phyloP scores from a whole-genome alignment of 2,888 invertebrate species.

The Pogonocherus hispidulus region DNA sequence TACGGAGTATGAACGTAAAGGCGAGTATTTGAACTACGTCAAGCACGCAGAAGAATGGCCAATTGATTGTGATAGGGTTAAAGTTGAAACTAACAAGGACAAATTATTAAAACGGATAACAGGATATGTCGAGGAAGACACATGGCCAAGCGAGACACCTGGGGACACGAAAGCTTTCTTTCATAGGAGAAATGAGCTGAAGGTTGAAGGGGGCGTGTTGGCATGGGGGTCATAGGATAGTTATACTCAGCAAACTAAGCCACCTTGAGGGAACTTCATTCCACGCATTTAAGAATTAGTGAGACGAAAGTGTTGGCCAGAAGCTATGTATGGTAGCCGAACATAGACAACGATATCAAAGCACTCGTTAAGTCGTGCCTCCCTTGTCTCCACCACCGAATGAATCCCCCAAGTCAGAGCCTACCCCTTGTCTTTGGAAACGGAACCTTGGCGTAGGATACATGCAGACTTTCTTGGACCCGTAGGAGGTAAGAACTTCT shows the following conservation, averaged over 20 bases:
- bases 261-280: not conserved
- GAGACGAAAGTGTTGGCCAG: not conserved
- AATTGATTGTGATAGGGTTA: too few relatives aligned
- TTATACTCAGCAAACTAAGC: not conserved
- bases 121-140: not conserved
- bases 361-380: not conserved
- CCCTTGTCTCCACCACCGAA: not conserved
- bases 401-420: not conserved
- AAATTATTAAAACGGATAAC: not conserved
- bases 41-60: too few relatives aligned
- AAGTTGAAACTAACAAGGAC: not conserved
- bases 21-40: too few relatives aligned
- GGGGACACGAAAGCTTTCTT: not conserved
- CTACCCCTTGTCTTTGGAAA: slow-evolving; percentile 4
- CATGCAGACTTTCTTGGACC: not conserved
- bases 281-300: not conserved
- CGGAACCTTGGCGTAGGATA: slow-evolving; percentile 4
- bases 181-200: too few relatives aligned
- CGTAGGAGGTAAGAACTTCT: slow-evolving; percentile 12
- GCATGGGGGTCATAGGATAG: not conserved
- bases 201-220: not conserved
- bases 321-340: too few relatives aligned
- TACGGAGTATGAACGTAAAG: too few relatives aligned
- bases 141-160: not conserved
- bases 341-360: not conserved